phyloP scores from a whole-genome alignment of 2,113 vertebrate species.

The Laterallus jamaicensis region DNA sequence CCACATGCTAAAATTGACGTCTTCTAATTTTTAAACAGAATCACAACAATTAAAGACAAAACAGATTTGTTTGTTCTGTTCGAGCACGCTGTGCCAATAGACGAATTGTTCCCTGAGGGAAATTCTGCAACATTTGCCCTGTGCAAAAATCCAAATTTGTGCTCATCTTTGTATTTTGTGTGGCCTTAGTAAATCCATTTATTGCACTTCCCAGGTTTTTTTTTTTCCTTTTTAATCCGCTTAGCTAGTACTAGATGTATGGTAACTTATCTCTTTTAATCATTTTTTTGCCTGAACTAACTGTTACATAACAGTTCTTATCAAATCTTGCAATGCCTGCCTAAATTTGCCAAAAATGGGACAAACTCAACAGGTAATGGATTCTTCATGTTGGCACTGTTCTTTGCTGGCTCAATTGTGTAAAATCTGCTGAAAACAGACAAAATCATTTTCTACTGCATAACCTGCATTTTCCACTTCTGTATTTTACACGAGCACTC shows the following conservation, averaged over 20 bases:
- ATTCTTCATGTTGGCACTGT: background rate
- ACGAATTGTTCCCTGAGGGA: background rate
- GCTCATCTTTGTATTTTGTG: background rate
- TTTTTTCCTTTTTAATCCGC: background rate
- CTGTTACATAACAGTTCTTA: background rate
- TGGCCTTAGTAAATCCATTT: background rate
- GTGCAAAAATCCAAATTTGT: background rate
- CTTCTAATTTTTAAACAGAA: background rate
- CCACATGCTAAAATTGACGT: background rate
- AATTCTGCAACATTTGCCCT: background rate
- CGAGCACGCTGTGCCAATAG: background rate
- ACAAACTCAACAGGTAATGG: background rate
- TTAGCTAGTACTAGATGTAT: background rate
- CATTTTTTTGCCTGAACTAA: background rate
- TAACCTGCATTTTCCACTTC: conserved; percentile 23
- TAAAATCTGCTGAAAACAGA: background rate
- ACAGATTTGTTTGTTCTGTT: background rate
- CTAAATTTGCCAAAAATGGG: background rate
- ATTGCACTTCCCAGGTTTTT: background rate
- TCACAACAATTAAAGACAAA: background rate
- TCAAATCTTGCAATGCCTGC: background rate
- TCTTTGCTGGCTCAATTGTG: background rate
- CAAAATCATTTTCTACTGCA: background rate
- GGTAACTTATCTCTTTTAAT: background rate
- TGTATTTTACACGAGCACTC: background rate